Evolutionary conservation across 2,113 vertebrate species (phyloP).

Genomic region (Microtus ochrogaster): DNA sequence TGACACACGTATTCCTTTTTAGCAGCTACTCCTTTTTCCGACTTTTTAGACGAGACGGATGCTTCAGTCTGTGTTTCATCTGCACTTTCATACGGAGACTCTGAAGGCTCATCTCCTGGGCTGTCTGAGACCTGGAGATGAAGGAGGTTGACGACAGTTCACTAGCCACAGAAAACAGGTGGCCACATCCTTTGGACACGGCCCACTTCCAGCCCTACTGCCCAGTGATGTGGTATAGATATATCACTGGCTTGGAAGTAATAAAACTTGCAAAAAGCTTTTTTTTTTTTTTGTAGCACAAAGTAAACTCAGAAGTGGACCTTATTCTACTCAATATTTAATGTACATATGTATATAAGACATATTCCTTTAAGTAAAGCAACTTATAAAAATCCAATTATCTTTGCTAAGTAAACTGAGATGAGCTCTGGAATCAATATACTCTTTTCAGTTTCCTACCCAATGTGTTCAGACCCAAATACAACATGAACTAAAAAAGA

Average conservation of each 20-base stretch:
- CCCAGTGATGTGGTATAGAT: not conserved
- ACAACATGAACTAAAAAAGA: not conserved
- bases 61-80: constrained; percentile 90
- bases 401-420: not conserved
- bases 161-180: constrained; percentile 33
- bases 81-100: constrained; percentile 94
- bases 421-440: not conserved
- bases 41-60: constrained; percentile 91
- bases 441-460: not conserved
- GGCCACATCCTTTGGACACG: not conserved
- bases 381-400: not conserved
- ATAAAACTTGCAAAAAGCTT: not conserved
- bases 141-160: constrained; percentile 81
- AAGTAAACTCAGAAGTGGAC: not conserved
- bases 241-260: not conserved
- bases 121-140: constrained; percentile 89
- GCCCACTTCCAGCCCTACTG: not conserved
- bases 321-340: not conserved
- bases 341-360: not conserved
- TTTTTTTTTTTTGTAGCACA: too few species aligned
- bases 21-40: constrained; percentile 87
- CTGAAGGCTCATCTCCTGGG: constrained; percentile 92
- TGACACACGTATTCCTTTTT: constrained; percentile 97
- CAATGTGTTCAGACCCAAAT: not conserved
- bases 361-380: not conserved